Conservation (phyloP, 1,140 invertebrate species). For the Ganaspis sp. region DNA sequence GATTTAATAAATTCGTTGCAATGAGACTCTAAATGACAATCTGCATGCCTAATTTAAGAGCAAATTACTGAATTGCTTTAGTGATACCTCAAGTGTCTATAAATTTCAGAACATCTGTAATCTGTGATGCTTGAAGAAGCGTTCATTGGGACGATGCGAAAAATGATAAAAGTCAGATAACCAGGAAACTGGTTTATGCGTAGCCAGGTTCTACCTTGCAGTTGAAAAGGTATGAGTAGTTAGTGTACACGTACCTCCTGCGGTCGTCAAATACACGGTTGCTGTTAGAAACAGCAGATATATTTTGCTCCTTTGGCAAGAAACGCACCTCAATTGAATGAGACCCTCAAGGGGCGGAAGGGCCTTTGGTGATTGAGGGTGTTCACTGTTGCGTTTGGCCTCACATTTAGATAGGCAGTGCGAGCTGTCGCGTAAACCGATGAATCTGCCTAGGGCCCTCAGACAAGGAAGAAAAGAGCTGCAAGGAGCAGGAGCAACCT, state of each 20-base stretch:
- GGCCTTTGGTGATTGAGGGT: slow-evolving; percentile 34
- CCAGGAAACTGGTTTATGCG: slow-evolving; percentile 75
- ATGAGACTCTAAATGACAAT: slow-evolving; percentile 13
- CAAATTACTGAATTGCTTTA: slow-evolving; percentile 6
- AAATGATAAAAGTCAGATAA: slow-evolving; percentile 71
- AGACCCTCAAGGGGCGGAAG: slow-evolving; percentile 24
- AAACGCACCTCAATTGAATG: slow-evolving; percentile 19
- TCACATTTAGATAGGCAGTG: slow-evolving; percentile 44
- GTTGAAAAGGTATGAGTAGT: slow-evolving; percentile 42
- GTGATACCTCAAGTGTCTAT: slow-evolving; percentile 13
- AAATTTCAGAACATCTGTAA: not conserved
- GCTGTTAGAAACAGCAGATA: slow-evolving; percentile 44
- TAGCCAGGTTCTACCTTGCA: slow-evolving; percentile 56
- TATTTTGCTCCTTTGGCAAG: slow-evolving; percentile 12
- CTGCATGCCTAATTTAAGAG: not conserved
- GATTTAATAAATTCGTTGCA: not conserved
- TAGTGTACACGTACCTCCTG: slow-evolving; percentile 58
- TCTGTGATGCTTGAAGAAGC: slow-evolving; percentile 34
- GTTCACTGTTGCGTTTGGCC: slow-evolving; percentile 34
- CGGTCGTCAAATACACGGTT: slow-evolving; percentile 47
- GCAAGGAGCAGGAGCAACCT: slow-evolving; percentile 43
- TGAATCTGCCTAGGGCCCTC: slow-evolving; percentile 44
- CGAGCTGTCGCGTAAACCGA: slow-evolving; percentile 54
- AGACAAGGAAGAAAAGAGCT: slow-evolving; percentile 10
- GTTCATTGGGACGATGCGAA: slow-evolving; percentile 65